Base-by-base conservation (phyloP, 2,888 invertebrate genomes). In the Thecocarcelia acutangulata region DNA sequence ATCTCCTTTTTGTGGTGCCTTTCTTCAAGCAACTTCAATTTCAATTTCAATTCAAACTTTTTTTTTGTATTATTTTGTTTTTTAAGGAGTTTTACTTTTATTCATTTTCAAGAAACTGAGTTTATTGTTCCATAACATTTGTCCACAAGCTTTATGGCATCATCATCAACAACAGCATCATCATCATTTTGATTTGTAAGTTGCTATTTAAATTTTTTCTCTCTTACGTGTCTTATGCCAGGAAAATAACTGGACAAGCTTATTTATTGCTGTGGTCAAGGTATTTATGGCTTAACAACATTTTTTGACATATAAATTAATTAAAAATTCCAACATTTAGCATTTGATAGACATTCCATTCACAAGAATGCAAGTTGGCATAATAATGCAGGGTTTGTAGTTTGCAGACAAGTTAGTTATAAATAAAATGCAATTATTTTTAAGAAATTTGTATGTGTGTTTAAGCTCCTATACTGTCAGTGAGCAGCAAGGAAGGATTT, bases 261-360 rank as follows among this genome's bases (percentile, higher is more conserved):
- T 77, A 77, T 77, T 77, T 77, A 77, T 77, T 56, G 77, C 44
- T 75, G 28, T 77, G 42, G 70, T 63, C 50, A 77, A 58, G 42
- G 17, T 64, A 70, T 48, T 48, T 75, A 15, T 59, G n/a, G 15
- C 24, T 56, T 52, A 48, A 21, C 3, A 76, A 52, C 44, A 69
- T 21, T 17, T 75, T 46, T 69, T 54, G 69, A 56, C 63, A 76
- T 28, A 24, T 48, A 68, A 69, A 61, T 76, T 76, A 76, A 76
- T 76, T 76, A 76, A 76, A 75, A 76, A 69, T 56, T 48, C 46
- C 40, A 54, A 48, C 15, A 56, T 33, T 52, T 54, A 59, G 17
- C 37, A 50, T 37, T 28, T 52, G 59, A 68, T 40, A 46, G 64
- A 64, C 64, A 48, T 24, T 17, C 28, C 13, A 13, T 40, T 54